Conservation (phyloP, 2,797 vertebrate species). For the Bucorvus abyssinicus region DNA sequence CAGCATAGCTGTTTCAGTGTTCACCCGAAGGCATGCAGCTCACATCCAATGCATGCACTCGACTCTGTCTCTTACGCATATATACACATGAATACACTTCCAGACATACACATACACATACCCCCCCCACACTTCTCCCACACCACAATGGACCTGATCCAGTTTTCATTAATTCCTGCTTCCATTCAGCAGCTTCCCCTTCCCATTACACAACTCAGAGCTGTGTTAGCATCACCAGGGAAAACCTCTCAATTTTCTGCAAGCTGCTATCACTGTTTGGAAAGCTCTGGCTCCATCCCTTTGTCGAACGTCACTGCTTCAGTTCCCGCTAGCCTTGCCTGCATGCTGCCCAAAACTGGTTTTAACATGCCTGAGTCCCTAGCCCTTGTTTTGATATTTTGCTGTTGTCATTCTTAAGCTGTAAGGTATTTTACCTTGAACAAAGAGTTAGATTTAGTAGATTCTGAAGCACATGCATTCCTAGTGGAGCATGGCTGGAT, state of each 20-base stretch:
- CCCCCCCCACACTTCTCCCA: not conserved
- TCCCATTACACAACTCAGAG: not conserved
- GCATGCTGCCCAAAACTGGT: not conserved
- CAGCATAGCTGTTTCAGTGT: not conserved
- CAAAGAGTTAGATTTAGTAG: not conserved
- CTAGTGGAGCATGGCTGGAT: not conserved
- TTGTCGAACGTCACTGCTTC: not conserved
- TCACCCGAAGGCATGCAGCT: fast-evolving
- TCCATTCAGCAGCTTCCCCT: not conserved
- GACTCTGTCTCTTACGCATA: no score
- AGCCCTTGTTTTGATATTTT: not conserved
- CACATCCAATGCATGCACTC: fast-evolving
- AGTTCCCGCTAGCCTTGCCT: not conserved
- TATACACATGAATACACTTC: fast-evolving
- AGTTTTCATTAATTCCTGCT: not conserved
- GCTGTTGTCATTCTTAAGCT: not conserved
- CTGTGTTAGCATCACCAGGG: fast-evolving
- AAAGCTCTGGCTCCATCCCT: not conserved
- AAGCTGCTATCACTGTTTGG: not conserved
- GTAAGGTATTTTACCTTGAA: not conserved
- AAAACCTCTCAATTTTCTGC: not conserved
- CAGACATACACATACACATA: not conserved
- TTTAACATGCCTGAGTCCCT: not conserved
- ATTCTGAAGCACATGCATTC: not conserved
- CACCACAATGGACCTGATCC: not conserved